Base-by-base conservation (phyloP, 1,140 invertebrate genomes). In the Saccostrea glomerata region DNA sequence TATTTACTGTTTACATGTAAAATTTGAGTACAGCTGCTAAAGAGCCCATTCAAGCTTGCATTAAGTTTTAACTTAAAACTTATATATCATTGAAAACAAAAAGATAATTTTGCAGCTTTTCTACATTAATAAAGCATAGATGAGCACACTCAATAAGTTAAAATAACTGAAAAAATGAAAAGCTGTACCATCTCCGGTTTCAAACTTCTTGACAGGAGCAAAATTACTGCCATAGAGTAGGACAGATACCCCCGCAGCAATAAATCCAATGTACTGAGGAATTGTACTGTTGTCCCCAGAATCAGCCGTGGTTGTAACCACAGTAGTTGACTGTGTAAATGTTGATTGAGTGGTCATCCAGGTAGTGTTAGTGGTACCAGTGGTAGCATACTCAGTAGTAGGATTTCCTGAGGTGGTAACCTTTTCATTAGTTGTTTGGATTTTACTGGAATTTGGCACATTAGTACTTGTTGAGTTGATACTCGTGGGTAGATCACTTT, bases 151-250 rank as follows among this genome's bases (percentile, higher is more conserved):
- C 47, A 47, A 47, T 47, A 47, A 7, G 5, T 47, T 0, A 47
- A 47, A 47, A 6, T 47, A 47, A 36, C 30, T 2, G n/a, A 36
- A 36, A 7, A 47, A 47, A 6, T 63, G 58, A 20, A 63, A 20
- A 58, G 23, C 90, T 88, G 91, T 92, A 95, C 95, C 95, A 94
- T 95, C 94, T 86, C 95, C 95, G 47, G 94, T 95, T 87, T 95
- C 93, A 93, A 93, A 95, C 84, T 95, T 93, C 88, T 95, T 95
- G 36, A 95, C 93, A 23, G 95, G 95, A 36, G 94, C 91, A 93
- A 95, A 95, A 89, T 95, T 95, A 70, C 94, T 95, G 13, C 94
- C 95, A 92, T 94, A 95, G 77, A 94, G 92, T 12, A 95, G 40
- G 55, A 94, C 92, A 86, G 95, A 92, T 23, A 95, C 86, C 9